Percentiles rank a stretch among this genome's conserved stretches.
phyloP scores from a whole-genome alignment of 2,113 vertebrate species.

The Menidia beryllina region DNA sequence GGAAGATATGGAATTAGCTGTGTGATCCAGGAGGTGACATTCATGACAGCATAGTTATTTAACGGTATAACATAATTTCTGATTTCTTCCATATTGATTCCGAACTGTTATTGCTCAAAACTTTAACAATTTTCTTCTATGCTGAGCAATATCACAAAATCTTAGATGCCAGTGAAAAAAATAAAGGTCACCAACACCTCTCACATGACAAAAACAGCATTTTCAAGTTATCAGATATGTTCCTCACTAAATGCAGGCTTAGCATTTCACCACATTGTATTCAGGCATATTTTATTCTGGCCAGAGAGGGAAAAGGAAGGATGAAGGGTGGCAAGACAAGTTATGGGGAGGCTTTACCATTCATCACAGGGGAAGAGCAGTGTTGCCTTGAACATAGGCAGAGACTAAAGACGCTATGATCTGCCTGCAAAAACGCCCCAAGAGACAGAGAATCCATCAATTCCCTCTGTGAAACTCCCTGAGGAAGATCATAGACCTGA shows the following conservation, averaged over 20 bases:
- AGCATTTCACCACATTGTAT: constrained; percentile 46
- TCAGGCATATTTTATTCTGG: constrained; percentile 39
- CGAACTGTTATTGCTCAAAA: no score
- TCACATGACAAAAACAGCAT: constrained; percentile 23
- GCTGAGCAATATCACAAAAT: constrained; percentile 19
- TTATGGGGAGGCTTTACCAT: constrained; percentile 62
- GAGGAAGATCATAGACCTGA: constrained; percentile 33
- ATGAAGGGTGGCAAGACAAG: constrained; percentile 35
- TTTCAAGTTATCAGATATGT: constrained; percentile 25
- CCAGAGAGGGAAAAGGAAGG: constrained; percentile 6
- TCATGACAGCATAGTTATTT: neutral
- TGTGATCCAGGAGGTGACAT: neutral
- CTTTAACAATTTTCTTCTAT: constrained; percentile 19
- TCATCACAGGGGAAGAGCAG: constrained; percentile 53
- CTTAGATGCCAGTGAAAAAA: constrained; percentile 14
- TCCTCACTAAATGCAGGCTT: constrained; percentile 30
- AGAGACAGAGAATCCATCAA: constrained; percentile 57
- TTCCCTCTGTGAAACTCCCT: constrained; percentile 36
- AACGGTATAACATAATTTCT: neutral
- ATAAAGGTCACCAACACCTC: constrained; percentile 19
- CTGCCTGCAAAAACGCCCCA: constrained; percentile 49
- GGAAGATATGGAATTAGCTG: neutral
- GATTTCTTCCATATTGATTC: no score
- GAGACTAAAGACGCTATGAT: constrained; percentile 72
- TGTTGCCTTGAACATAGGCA: constrained; percentile 74